Evolutionary conservation across 2,113 vertebrate species (phyloP), one percentile per base, ranked within the genome.

Genomic region (Dromaius novaehollandiae): DNA sequence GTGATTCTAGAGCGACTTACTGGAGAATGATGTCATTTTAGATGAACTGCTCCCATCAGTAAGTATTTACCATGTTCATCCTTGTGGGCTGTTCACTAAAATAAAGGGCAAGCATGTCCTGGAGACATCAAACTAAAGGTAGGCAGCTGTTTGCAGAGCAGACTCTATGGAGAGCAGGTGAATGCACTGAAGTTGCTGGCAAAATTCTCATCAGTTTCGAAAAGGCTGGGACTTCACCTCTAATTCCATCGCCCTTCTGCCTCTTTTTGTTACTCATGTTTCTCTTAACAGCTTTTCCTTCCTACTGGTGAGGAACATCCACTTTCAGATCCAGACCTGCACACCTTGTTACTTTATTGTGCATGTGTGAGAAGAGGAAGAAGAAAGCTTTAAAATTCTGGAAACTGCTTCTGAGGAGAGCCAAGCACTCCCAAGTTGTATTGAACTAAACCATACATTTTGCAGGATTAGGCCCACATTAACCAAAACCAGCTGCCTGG

Each of bases 401-500:
- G 75, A 46, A 76, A 56, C n/a, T 78, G 30, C 40, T 86, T 38
- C 84, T 26, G 10, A 82, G 55, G 68, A 64, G 28, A 84, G 22
- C 61, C 40, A 55, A 92, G 77, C 10, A 25, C 30, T 53, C 51
- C 51, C 73, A 61, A 51, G 25, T 1, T 38, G n/a, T 86, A 68
- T 24, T 7, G 26, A 89, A 80, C 38, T 60, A 86, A 86, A 42
- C 36, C 32, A 63, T 21, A 38, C 18, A 42, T 79, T 84, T 90
- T 79, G 46, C 64, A 89, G 61, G 42, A 76, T 86, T 51, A 77
- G 75, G n/a, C 42, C 60, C 74, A 79, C 78, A 92, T 55, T 85
- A 96, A 88, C 24, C 58, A 60, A 73, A 15, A 96, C 74, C 84
- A 93, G 81, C 84, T 94, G 88, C 66, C 63, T 77, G 53, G 26